A percentile compares a stretch with the other conserved stretches of the same genome.
Evolutionary conservation across 2,888 invertebrate genomes (phyloP).

Genomic region (Phalera bucephala): DNA sequence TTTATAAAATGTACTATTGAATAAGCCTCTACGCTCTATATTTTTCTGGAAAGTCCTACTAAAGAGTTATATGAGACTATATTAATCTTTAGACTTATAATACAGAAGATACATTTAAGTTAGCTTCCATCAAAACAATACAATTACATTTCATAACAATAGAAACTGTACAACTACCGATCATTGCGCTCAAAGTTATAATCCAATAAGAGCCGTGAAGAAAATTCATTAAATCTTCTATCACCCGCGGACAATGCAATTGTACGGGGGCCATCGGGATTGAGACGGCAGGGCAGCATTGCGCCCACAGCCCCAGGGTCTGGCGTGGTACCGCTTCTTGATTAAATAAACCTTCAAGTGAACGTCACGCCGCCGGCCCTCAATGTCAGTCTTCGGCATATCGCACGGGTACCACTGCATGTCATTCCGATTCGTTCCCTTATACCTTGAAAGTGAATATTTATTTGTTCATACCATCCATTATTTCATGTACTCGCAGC

Average conservation of each 20-base stretch:
- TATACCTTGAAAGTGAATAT: constrained; percentile 38
- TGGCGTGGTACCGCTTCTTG: constrained; percentile 59
- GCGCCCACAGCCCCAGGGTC: constrained; percentile 50
- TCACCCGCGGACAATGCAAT: constrained; percentile 74
- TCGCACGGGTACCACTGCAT: constrained; percentile 52
- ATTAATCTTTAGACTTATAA: no score
- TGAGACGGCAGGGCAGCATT: constrained; percentile 70
- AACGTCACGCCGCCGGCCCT: constrained; percentile 65
- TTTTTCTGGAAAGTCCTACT: no score
- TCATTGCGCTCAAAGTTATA: constrained; percentile 40
- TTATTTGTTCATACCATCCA: constrained; percentile 17
- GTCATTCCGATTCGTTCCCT: constrained; percentile 40
- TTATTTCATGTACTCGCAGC: constrained; percentile 16
- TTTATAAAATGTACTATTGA: no score
- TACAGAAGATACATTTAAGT: no score
- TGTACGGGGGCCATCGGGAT: constrained; percentile 70
- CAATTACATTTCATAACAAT: no score
- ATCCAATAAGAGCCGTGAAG: constrained; percentile 60
- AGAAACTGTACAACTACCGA: constrained; percentile 59
- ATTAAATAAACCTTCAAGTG: constrained; percentile 79
- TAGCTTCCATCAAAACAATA: no score
- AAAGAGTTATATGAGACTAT: no score
- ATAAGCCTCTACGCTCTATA: no score
- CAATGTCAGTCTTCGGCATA: constrained; percentile 61
- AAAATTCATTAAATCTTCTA: constrained; percentile 72